Evolutionary conservation across 2,888 invertebrate species (phyloP).

Genomic region (Geotrupes spiniger): DNA sequence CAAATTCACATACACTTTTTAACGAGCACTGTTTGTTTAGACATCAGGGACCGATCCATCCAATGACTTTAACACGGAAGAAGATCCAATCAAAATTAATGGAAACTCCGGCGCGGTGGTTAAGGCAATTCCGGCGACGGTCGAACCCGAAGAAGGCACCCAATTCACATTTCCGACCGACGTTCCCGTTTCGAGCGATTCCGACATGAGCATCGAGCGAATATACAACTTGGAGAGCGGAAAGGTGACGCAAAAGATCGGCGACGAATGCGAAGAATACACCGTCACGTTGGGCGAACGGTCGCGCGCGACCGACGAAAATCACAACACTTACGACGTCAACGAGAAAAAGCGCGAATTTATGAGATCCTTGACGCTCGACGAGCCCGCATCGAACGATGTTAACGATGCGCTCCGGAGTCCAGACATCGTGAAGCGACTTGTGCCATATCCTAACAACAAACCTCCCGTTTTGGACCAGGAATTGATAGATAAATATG

Average conservation of each 20-base stretch:
- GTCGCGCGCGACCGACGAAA: slow-evolving; percentile 19
- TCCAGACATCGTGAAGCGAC: not conserved
- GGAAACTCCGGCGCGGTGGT: slow-evolving; percentile 11
- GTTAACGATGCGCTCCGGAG: slow-evolving; percentile 1
- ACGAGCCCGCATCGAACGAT: slow-evolving; percentile 8
- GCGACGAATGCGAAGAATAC: slow-evolving; percentile 27
- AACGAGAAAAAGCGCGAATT: slow-evolving; percentile 18
- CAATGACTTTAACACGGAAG: too few relatives aligned
- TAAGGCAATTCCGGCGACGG: slow-evolving; percentile 28
- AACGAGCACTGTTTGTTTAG: too few relatives aligned
- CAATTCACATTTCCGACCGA: slow-evolving; percentile 24
- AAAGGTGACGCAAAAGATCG: slow-evolving; percentile 34
- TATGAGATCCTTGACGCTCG: slow-evolving; percentile 23
- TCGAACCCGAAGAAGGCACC: slow-evolving; percentile 24
- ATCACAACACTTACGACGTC: slow-evolving; percentile 19
- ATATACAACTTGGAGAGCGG: slow-evolving; percentile 47
- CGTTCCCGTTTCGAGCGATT: slow-evolving; percentile 43
- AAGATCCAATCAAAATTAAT: too few relatives aligned
- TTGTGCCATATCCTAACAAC: slow-evolving; percentile 9
- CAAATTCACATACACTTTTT: too few relatives aligned
- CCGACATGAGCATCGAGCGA: slow-evolving; percentile 45
- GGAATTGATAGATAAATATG: too few relatives aligned
- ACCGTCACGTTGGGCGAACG: not conserved
- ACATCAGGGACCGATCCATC: slow-evolving; percentile 22
- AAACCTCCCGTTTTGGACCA: too few relatives aligned